A percentile compares a stretch with the other conserved stretches of the same genome.
These are phyloP conservation scores for Craseonycteris thonglongyai DNA, from an alignment of 2,113 vertebrate genomes.

Conservation along the genomic window DNA sequence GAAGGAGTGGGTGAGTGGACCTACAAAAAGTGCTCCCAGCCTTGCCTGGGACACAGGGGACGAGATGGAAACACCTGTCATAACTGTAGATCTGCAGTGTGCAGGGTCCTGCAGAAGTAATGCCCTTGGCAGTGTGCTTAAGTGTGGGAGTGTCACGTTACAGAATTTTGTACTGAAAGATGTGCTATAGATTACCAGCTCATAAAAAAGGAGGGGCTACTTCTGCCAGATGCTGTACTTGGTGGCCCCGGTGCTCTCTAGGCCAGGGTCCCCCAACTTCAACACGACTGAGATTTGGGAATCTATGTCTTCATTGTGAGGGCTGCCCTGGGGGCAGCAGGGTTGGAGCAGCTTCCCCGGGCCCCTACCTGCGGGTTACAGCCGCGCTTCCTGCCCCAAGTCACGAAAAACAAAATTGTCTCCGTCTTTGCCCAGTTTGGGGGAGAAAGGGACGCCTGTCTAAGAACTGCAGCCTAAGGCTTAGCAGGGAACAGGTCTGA, in stretches of 20 bases:
- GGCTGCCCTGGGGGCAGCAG: neutral
- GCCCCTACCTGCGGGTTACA: neutral
- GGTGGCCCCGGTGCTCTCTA: neutral
- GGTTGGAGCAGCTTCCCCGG: neutral
- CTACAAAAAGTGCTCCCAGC: neutral
- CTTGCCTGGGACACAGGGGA: neutral
- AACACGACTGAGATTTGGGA: neutral
- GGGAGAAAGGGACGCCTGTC: neutral
- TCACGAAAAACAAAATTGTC: neutral
- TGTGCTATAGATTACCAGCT: too few species aligned
- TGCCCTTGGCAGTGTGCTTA: too few species aligned
- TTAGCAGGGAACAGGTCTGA: neutral
- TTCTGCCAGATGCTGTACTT: too few species aligned
- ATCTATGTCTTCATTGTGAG: neutral
- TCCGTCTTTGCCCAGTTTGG: neutral
- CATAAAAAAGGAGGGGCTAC: too few species aligned
- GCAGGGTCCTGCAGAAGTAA: too few species aligned
- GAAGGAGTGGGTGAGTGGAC: neutral
- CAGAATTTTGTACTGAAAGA: too few species aligned
- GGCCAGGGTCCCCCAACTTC: neutral
- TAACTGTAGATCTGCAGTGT: neutral
- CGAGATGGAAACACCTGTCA: neutral
- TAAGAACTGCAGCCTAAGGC: neutral
- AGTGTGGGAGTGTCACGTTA: too few species aligned
- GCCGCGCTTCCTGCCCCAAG: accelerated